Base-by-base conservation (phyloP, 2,797 vertebrate genomes). In the Anguilla megastoma region DNA sequence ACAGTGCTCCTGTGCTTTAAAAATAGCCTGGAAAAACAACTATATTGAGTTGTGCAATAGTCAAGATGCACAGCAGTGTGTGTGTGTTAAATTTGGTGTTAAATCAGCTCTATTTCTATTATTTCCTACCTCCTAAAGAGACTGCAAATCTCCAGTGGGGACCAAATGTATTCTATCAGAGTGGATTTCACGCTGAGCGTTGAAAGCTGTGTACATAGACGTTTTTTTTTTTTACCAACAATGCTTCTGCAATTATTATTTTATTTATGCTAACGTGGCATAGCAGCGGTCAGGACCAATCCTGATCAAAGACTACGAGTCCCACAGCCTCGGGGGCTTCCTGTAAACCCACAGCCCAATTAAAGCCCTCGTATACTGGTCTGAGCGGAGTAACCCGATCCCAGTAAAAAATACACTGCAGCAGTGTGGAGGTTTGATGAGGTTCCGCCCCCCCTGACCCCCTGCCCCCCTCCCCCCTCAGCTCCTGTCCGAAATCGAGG, bases 401-500 rank as follows among this genome's bases (percentile, higher is more conserved):
- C 45, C 45, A 56, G 6, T 86, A 7, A 85, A 30, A 16, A 27
- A 88, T 79, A 58, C 9, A 86, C 18, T 45, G 41, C n/a, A 9
- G 18, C 45, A 12, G 74, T 7, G 33, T 41, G 74, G 33, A 21
- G 36, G 24, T 82, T 48, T 82, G 79, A 82, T 82, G 5, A 24
- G 79, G 21, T 0, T 24, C 1, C 6, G 0, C 16, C 18, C 41
- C 10, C 27, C 30, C 71, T 84, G 30, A 12, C 33, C 24, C 66
- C 83, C 6, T 18, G 7, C 21, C 5, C 48, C 2, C 4, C 54
- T 21, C 12, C 84, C 30, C 14, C 69, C 84, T 2, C 89, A 99
- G 98, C 93, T 99, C 86, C 93, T 99, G n/a, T 97, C 98, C 0
- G 99, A 99, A 8, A 96, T 99, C 3, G 98, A 99, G 94, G 99